phyloP scores from a whole-genome alignment of 2,888 invertebrate genomes.

The Parochlus steinenii region DNA sequence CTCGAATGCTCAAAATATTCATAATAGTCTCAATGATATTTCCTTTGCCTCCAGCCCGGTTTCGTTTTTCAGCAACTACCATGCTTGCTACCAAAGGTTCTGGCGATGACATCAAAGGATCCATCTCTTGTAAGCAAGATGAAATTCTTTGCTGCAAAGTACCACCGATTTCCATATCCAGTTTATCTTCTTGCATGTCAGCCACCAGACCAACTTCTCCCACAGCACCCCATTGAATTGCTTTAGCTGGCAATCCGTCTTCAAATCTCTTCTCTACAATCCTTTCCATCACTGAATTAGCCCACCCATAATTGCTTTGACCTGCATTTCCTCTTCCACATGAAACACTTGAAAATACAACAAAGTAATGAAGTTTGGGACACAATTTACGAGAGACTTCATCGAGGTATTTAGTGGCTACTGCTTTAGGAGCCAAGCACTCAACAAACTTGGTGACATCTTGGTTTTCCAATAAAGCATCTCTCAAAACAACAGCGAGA shows the following conservation, averaged over 20 bases:
- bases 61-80: conserved; percentile 71
- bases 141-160: conserved; percentile 73
- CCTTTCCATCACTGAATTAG: conserved; percentile 80
- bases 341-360: conserved; percentile 80
- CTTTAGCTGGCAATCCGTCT: conserved; percentile 59
- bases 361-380: conserved; percentile 50
- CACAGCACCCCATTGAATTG: conserved; percentile 86
- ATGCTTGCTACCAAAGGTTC: conserved; percentile 59
- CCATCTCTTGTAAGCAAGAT: conserved; percentile 61
- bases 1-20: conserved; percentile 48
- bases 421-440: conserved; percentile 61
- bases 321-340: conserved; percentile 85
- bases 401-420: conserved; percentile 66
- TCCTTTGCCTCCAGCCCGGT: conserved; percentile 40
- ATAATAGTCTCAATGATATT: conserved; percentile 57
- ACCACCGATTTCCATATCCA: conserved; percentile 52
- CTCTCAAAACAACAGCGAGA: conserved; percentile 64
- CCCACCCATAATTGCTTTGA: conserved; percentile 80
- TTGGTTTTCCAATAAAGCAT: conserved; percentile 63
- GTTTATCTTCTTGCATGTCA: conserved; percentile 50
- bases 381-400: conserved; percentile 40
- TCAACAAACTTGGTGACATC: conserved; percentile 46
- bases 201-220: conserved; percentile 76
- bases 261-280: conserved; percentile 57
- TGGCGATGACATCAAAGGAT: conserved; percentile 54